Evolutionary conservation across 1,140 invertebrate species (phyloP), one percentile per base, ranked within the genome.

Genomic region (Oncopodura yosiiana): DNA sequence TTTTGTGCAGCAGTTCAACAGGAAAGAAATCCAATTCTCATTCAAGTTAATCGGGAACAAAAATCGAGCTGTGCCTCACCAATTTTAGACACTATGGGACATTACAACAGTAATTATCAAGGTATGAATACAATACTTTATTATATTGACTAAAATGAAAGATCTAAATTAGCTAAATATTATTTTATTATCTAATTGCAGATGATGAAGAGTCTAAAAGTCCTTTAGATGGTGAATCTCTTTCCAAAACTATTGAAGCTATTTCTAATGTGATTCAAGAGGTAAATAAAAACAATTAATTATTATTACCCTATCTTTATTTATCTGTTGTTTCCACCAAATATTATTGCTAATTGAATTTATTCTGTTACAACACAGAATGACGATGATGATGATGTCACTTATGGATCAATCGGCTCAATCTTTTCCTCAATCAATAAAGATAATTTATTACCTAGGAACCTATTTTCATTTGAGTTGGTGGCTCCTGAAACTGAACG

Each of bases 11-110:
- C 87, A 74, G 87, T 90, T 59, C 87, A 90, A 75, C 86, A 90
- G 68, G 87, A 91, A 69, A 74, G 87, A 41, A 89, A 90, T 72
- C 87, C 87, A 19, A 84, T 87, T 55, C 74, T 86, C 55, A 84
- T 82, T 54, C 49, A 50, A 16, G 24, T 41, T 16, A 60, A 59
- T 37, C 32, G 57, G 21, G 55, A 63, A 6, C n/a, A n/a, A n/a
- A n/a, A n/a, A n/a, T n/a, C n/a, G n/a, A n/a, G n/a, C n/a, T n/a
- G 19, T 52, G 0, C 42, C 44, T n/a, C 30, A 57, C 19, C 16
- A 12, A 16, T 19, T 52, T 53, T 26, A 56, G 38, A 21, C 49
- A 50, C 12, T 38, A 45, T 5, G 39, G 49, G 9, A 14, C 56
- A 51, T 36, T 53, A 61, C 32, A 45, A 42, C 41, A 61, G 53